Conservation (phyloP, 2,888 invertebrate genomes). For the Drosophila crucigera region DNA sequence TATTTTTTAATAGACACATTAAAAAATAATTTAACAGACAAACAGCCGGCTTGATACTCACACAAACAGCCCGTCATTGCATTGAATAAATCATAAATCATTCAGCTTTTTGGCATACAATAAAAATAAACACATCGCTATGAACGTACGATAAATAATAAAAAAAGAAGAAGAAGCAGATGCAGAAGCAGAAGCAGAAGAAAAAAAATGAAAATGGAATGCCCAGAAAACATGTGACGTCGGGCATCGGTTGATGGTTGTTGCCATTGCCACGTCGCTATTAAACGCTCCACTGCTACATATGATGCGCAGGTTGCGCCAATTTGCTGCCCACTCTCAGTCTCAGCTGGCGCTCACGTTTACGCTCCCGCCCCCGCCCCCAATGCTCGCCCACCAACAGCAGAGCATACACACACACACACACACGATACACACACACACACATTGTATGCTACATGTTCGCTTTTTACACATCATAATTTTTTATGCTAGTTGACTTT, state of each 20-base stretch:
- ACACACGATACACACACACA: background rate
- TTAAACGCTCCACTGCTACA: constrained; percentile 64
- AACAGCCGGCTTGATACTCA: constrained; percentile 59
- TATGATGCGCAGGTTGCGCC: constrained; percentile 72
- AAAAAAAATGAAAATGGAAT: constrained; percentile 29
- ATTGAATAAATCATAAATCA: constrained; percentile 81
- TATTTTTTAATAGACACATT: constrained; percentile 80
- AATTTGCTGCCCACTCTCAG: constrained; percentile 60
- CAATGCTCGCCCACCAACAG: background rate
- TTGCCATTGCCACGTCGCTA: constrained; percentile 63
- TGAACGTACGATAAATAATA: constrained; percentile 24
- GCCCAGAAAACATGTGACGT: constrained; percentile 62
- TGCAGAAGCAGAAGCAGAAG: background rate
- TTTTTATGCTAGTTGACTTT: constrained; percentile 80
- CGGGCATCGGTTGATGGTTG: constrained; percentile 50
- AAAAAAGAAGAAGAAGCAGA: background rate
- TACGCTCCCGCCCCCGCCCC: background rate
- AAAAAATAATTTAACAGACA: constrained; percentile 78
- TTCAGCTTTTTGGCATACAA: constrained; percentile 73
- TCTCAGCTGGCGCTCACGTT: constrained; percentile 5
- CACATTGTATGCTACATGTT: constrained; percentile 47
- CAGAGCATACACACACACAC: constrained; percentile 2
- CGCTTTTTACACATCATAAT: constrained; percentile 78
- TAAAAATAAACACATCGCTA: constrained; percentile 46
- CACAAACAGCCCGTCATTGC: constrained; percentile 53